A percentile compares a stretch with the other conserved stretches of the same genome.
Conservation (phyloP, 2,797 vertebrate genomes). For the Helarctos malayanus region DNA sequence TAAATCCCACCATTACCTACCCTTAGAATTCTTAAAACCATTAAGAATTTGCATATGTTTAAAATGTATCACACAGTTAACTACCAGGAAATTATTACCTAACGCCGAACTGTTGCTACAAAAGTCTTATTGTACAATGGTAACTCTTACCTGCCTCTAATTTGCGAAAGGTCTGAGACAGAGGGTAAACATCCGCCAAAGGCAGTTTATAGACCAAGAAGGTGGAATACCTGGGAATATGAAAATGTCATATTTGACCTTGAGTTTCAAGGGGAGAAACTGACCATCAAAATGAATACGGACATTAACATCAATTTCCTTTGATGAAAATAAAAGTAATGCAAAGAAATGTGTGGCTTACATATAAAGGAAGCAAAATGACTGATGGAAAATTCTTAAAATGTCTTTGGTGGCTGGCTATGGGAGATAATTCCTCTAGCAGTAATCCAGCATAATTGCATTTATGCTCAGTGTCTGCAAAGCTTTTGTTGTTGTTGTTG, state of each 20-base stretch:
- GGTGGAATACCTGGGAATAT: conserved; percentile 90
- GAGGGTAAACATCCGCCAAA: conserved; percentile 93
- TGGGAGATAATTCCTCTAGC: not conserved
- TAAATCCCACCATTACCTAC: not conserved
- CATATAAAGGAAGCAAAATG: not conserved
- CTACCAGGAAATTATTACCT: not conserved
- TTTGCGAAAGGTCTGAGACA: conserved; percentile 93
- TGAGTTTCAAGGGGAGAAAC: not conserved
- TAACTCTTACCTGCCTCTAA: conserved; percentile 93
- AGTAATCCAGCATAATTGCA: not conserved
- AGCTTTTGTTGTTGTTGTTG: not conserved
- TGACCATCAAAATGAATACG: not conserved
- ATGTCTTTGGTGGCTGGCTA: not conserved
- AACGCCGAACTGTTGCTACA: not conserved
- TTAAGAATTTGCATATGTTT: not conserved
- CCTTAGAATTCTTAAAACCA: conserved; percentile 19
- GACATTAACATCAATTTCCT: not conserved
- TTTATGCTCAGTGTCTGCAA: not conserved
- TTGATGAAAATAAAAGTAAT: conserved; percentile 3
- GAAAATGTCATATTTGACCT: not conserved
- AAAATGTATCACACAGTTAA: not conserved
- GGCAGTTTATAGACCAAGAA: conserved; percentile 95
- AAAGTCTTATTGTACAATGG: not conserved
- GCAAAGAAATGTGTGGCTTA: not conserved
- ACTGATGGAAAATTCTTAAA: not conserved